Evolutionary conservation across 2,888 invertebrate species (phyloP), one percentile per base, ranked within the genome.

Genomic region (Orthosia gothica): DNA sequence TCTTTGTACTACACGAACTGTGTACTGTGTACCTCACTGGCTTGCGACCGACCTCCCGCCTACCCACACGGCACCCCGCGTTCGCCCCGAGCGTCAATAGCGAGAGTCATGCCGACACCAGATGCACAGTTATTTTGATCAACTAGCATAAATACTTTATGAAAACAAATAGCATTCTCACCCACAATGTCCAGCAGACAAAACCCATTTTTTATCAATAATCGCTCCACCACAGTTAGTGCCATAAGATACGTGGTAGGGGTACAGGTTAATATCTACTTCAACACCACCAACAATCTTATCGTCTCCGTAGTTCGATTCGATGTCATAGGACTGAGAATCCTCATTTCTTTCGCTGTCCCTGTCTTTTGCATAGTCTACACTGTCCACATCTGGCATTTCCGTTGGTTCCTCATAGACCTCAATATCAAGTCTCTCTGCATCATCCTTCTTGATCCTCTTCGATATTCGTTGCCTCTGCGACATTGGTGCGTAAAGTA

Each of bases 131-230:
- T 32, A 32, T 40, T 40, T 40, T 9, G 40, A 49, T 7, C 1
- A 23, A 23, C 9, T 15, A 26, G 26, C 20, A 18, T 26, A 20
- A 7, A 11, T 23, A 32, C 7, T 20, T 4, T 64, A 0, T 32
- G 4, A 59, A 55, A 62, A 32, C 0, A 66, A 63, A 57, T 59
- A 40, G 2, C 1, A 23, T 18, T 84, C 95, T 94, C 87, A 96
- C 96, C 95, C 96, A 89, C 96, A 96, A 90, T 96, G 96, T 69
- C 94, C 96, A 75, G 96, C 96, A 3, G 96, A 96, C 2, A 96
- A 57, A 0, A 94, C 88, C 96, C 96, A 96, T 73, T 91, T 91
- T 47, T 88, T 92, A 69, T 92, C 92, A 85, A 96, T 93, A 13
- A 96, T 94, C 15, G 96, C 95, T 4, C 95, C 96, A 61, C 96